Evolutionary conservation across 2,888 invertebrate genomes (phyloP), one percentile per base, ranked within the genome.

Genomic region (Synanthedon myopaeformis): DNA sequence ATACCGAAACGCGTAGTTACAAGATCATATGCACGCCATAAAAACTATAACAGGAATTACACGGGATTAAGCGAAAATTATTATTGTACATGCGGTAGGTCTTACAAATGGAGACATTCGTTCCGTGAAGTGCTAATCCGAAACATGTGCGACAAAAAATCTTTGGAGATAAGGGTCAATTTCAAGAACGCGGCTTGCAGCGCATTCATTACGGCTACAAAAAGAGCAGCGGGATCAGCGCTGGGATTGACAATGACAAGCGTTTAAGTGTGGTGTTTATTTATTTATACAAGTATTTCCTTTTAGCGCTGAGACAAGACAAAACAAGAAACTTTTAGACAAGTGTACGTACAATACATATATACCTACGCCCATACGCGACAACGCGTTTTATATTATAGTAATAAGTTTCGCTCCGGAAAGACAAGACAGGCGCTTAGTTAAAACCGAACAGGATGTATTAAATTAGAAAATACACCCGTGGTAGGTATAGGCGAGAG

Each of bases 251-350:
- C 86, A 84, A 82, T 82, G 85, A 85, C 86, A 83, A 81, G 84
- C 81, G 75, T 82, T 85, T 83, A 82, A 84, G 72, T 72, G 74
- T 71, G 69, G 59, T 67, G 75, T 80, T 79, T 85, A 84, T 87
- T 87, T 86, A 86, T 86, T 79, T 81, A 71, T 76, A 87, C 86
- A 86, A 76, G 86, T 75, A 80, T 85, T 86, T 74, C 85, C 86
- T 87, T 82, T 87, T 86, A 87, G 82, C 81, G 78, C 75, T 66
- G 56, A 54, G 62, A 59, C 68, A 70, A 78, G 68, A 82, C 79
- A 76, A 80, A 80, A 83, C 80, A 77, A 82, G 74, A 68, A 78
- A 74, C 70, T 81, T 79, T 81, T 82, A 84, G 83, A 84, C 83
- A 84, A 81, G 79, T 78, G 77, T 75, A 17, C 19, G 50, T 50